Evolutionary conservation across 2,888 invertebrate genomes (phyloP).

Genomic region (Athalia rosae): DNA sequence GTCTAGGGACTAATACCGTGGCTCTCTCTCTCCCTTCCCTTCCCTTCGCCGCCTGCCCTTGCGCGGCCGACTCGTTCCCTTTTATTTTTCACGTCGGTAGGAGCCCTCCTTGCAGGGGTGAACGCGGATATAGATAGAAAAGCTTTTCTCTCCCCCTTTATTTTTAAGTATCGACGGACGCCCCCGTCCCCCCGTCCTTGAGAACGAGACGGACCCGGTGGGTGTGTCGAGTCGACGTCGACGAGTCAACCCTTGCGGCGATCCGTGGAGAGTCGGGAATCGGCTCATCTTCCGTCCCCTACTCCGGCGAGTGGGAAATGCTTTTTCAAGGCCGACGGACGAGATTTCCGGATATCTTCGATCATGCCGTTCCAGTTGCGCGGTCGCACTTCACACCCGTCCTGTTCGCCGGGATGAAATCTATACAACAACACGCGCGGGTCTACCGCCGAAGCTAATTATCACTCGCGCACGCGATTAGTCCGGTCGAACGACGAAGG

Average conservation of each 20-base stretch:
- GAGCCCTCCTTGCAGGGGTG: slow-evolving; percentile 16
- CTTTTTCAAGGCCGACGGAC: slow-evolving; percentile 23
- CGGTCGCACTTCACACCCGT: neutral
- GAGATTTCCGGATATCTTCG: slow-evolving; percentile 27
- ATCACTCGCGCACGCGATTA: slow-evolving; percentile 20
- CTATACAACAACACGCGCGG: neutral
- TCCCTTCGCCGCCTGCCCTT: neutral
- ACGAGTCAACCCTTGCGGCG: slow-evolving; percentile 35
- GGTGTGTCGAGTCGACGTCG: neutral
- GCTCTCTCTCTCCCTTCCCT: no score
- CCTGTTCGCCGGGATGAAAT: no score
- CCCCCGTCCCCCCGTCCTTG: slow-evolving; percentile 4
- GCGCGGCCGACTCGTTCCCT: neutral
- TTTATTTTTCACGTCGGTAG: neutral
- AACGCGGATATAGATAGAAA: slow-evolving; percentile 44
- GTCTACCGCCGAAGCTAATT: slow-evolving; percentile 34
- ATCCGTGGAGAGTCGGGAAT: slow-evolving; percentile 32
- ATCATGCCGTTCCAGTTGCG: slow-evolving; percentile 13
- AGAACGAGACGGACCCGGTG: neutral
- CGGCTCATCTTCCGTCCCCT: slow-evolving; percentile 31
- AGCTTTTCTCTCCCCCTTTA: slow-evolving; percentile 24
- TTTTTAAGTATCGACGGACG: slow-evolving; percentile 41
- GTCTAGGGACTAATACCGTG: slow-evolving; percentile 23
- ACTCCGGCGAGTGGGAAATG: slow-evolving; percentile 13
- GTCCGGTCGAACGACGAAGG: slow-evolving; percentile 3